Percentiles rank a stretch among this genome's conserved stretches.
phyloP scores from a whole-genome alignment of 2,888 invertebrate genomes.

The Tetramorium bicarinatum region DNA sequence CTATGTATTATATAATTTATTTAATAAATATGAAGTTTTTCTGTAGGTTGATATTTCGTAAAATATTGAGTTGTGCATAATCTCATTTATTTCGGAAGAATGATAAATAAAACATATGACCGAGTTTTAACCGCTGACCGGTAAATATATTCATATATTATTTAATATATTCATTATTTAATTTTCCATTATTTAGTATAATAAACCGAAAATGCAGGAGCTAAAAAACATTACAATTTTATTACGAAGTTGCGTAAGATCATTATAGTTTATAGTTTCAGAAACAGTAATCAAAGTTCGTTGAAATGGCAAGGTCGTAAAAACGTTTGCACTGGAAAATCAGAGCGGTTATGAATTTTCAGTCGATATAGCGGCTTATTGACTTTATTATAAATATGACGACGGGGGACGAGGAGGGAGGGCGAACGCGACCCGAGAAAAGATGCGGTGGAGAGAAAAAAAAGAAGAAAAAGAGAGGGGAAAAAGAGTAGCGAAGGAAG shows the following conservation, averaged over 20 bases:
- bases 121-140: not conserved
- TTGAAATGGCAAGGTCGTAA: not conserved
- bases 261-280: not conserved
- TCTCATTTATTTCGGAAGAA: not conserved
- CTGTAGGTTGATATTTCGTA: not conserved
- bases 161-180: not conserved
- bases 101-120: not conserved
- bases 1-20: too few species aligned
- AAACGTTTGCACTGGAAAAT: slow-evolving; percentile 7
- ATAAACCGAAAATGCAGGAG: not conserved
- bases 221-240: slow-evolving; percentile 11
- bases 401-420: not conserved
- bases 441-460: slow-evolving; percentile 11
- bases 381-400: slow-evolving; percentile 43
- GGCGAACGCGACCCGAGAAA: not conserved
- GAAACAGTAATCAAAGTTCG: not conserved
- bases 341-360: slow-evolving; percentile 28
- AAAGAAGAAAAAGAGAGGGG: too few species aligned
- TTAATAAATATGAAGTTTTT: not conserved
- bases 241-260: not conserved
- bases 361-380: slow-evolving; percentile 36
- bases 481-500: not conserved
- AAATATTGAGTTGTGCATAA: not conserved
- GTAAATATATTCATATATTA: not conserved
- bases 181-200: not conserved